Base-by-base conservation (phyloP, 2,888 invertebrate genomes). In the Syrphus vitripennis region DNA sequence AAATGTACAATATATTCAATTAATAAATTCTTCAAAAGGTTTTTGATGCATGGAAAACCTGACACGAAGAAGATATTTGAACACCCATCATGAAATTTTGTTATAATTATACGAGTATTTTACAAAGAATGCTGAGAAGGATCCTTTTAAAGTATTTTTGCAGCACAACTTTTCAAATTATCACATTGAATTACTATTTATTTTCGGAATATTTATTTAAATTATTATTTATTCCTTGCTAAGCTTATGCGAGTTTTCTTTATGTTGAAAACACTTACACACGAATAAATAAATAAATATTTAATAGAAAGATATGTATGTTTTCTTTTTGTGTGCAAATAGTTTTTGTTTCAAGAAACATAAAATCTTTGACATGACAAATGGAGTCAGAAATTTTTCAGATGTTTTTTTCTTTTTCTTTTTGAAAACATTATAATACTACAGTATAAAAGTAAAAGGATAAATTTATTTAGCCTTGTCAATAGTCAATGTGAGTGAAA, bases 201-300 rank as follows among this genome's bases (percentile, higher is more conserved):
- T 29, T 14, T 45, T n/a, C n/a, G n/a, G 55, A 37, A 42, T 37
- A 53, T 29, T 79, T 70, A 29, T 37, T 74, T 61, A 0, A 24
- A 72, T 48, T 55, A 31, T 69, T 65, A 55, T 10, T 57, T 70
- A 59, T 69, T 59, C 4, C 37, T 53, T 53, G 34, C 37, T 67
- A 55, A 59, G 78, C 78, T 78, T 61, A 9, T 50, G 74, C 31
- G 75, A 63, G 80, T 53, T 37, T 45, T 5, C 24, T 65, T 71
- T 80, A 21, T 80, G 69, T 76, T 84, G 26, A 45, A 57, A 48
- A 50, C 69, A 72, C 26, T 16, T 45, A 57, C 19, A 65, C 16
- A 75, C 55, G 12, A 81, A 76, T 76, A 81, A 80, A 84, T 55
- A 63, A 83, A 84, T 48, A 59, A 82, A 71, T 34, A 29, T 34